Conservation (phyloP, 2,888 invertebrate genomes). For the Zaprionus obscuricornis region DNA sequence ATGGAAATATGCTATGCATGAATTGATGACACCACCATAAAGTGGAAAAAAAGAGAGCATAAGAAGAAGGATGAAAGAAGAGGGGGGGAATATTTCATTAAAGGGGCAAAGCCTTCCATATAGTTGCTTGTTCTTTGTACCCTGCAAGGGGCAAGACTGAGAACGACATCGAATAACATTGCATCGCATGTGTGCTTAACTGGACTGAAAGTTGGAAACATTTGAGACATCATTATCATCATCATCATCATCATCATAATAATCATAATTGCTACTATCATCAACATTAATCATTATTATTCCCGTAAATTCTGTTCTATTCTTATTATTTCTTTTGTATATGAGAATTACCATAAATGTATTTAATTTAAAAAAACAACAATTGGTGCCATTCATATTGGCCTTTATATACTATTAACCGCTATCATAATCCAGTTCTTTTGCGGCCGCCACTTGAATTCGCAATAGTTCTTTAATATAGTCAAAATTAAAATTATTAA, state of each 20-base stretch:
- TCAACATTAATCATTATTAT: too few relatives aligned
- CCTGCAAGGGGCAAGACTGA: constrained; percentile 13
- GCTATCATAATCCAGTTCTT: too few relatives aligned
- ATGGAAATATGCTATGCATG: constrained; percentile 95
- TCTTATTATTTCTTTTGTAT: constrained; percentile 61
- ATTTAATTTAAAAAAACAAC: constrained; percentile 73
- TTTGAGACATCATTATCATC: constrained; percentile 30
- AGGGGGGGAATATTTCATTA: too few relatives aligned
- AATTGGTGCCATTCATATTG: constrained; percentile 65
- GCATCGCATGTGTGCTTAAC: constrained; percentile 34
- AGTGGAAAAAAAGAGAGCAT: too few relatives aligned
- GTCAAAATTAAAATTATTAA: constrained; percentile 67
- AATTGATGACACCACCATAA: constrained; percentile 85
- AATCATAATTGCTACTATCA: too few relatives aligned
- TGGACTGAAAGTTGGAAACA: constrained; percentile 71
- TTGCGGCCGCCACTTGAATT: too few relatives aligned
- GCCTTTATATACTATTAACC: constrained; percentile 26
- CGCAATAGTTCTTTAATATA: constrained; percentile 41
- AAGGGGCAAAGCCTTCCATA: too few relatives aligned
- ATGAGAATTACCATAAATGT: constrained; percentile 50
- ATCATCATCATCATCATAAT: too few relatives aligned
- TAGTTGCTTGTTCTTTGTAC: too few relatives aligned
- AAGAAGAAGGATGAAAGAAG: too few relatives aligned
- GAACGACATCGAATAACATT: constrained; percentile 20
- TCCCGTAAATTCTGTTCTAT: too few relatives aligned